Percentiles rank a stretch among this genome's conserved stretches.
phyloP scores from a whole-genome alignment of 2,797 vertebrate species.

The Malacoctenus gilli region DNA sequence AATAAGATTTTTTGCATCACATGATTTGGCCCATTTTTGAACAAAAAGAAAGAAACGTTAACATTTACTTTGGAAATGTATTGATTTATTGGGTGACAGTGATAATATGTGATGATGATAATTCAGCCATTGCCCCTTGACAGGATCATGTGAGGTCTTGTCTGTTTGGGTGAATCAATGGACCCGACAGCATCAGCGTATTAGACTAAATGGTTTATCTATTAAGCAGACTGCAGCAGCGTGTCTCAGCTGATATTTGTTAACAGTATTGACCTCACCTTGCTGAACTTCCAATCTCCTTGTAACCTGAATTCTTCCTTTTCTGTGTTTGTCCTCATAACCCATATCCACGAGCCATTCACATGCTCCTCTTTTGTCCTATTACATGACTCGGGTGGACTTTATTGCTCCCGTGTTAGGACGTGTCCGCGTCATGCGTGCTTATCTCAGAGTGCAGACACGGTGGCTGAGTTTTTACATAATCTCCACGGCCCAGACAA shows the following conservation, averaged over 20 bases:
- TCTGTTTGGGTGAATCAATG: too few relatives aligned
- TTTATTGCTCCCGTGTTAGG: constrained; percentile 22
- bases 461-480: constrained; percentile 47
- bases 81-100: too few relatives aligned
- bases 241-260: not conserved
- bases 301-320: constrained; percentile 5
- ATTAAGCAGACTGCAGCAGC: too few relatives aligned
- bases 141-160: too few relatives aligned
- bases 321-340: constrained; percentile 9
- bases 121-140: too few relatives aligned
- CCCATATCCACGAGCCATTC: constrained; percentile 29
- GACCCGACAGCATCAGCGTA: too few relatives aligned
- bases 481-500: constrained; percentile 74
- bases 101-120: too few relatives aligned
- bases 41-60: too few relatives aligned
- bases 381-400: not conserved
- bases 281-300: not conserved
- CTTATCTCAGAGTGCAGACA: constrained; percentile 72
- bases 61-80: too few relatives aligned
- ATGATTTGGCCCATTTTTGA: too few relatives aligned
- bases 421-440: constrained; percentile 37
- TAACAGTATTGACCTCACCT: constrained; percentile 1
- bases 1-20: too few relatives aligned
- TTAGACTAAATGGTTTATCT: too few relatives aligned
- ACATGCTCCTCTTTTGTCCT: constrained; percentile 1